Conservation (phyloP, 2,113 vertebrate species). For the Elachura formosa region DNA sequence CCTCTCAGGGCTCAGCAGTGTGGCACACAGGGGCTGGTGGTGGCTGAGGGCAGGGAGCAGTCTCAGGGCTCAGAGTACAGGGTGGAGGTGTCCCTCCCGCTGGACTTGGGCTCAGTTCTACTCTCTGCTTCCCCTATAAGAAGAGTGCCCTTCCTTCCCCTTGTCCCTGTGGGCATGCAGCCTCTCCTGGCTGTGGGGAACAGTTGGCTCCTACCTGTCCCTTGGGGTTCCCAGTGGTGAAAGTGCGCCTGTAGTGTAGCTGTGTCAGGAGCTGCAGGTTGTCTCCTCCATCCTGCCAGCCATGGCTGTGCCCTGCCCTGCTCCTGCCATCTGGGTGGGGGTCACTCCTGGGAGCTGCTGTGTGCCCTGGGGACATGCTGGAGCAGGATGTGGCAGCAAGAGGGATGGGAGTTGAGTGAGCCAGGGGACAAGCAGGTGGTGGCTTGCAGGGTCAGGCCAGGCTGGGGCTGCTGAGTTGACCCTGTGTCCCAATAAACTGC, state of each 20-base stretch:
- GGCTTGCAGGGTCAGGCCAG: not conserved
- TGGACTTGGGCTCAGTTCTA: not conserved
- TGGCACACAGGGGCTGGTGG: fast-evolving
- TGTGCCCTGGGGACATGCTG: not conserved
- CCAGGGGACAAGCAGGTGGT: not conserved
- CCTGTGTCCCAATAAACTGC: constrained; percentile 14
- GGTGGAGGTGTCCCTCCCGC: not conserved
- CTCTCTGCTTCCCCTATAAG: not conserved
- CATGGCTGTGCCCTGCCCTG: not conserved
- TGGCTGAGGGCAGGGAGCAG: not conserved
- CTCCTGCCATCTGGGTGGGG: not conserved
- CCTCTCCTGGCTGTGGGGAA: fast-evolving
- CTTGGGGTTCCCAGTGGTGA: not conserved
- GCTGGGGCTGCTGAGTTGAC: not conserved
- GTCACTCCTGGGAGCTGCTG: not conserved
- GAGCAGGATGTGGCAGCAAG: fast-evolving
- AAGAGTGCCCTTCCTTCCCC: not conserved
- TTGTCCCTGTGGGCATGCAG: fast-evolving
- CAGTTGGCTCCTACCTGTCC: not conserved
- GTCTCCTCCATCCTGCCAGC: not conserved
- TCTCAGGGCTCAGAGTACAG: not conserved
- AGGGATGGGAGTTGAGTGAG: not conserved
- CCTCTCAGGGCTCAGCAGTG: not conserved
- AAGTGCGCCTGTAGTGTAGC: not conserved
- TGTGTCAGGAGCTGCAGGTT: not conserved